A percentile compares a stretch with the other conserved stretches of the same genome.
Evolutionary conservation across 2,888 invertebrate species (phyloP).

Genomic region (Meta bourneti): DNA sequence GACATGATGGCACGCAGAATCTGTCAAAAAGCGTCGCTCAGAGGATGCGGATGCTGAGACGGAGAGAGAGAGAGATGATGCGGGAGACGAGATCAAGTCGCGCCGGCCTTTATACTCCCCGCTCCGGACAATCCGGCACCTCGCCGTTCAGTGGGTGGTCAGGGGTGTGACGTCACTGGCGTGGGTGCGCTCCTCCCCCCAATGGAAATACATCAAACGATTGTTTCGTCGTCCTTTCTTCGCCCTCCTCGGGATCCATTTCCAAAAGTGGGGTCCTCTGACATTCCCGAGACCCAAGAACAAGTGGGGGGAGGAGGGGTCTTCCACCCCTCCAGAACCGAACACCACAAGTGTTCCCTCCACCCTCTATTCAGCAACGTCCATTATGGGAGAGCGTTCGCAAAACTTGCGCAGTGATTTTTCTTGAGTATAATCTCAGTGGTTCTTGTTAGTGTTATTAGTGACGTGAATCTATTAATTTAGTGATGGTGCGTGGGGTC

Average conservation of each 20-base stretch:
- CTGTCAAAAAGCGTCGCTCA: neutral
- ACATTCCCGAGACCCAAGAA: neutral
- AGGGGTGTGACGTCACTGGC: constrained; percentile 69
- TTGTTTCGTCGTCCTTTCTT: constrained; percentile 18
- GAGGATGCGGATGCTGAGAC: neutral
- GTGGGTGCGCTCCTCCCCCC: constrained; percentile 59
- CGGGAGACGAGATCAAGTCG: constrained; percentile 21
- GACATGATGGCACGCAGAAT: constrained; percentile 7
- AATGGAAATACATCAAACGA: constrained; percentile 22
- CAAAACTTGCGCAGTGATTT: no score
- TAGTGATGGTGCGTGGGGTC: neutral
- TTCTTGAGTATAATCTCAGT: no score
- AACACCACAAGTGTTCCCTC: neutral
- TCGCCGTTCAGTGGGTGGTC: constrained; percentile 65
- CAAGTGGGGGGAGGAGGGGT: neutral
- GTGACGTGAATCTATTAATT: no score
- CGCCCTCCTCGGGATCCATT: neutral
- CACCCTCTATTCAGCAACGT: neutral
- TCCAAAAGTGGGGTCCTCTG: neutral
- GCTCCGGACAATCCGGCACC: constrained; percentile 73
- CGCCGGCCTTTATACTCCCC: constrained; percentile 70
- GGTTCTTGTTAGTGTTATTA: no score
- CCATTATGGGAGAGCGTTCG: neutral
- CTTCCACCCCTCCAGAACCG: neutral
- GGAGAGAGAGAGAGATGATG: constrained; percentile 11